Evolutionary conservation across 2,888 invertebrate species (phyloP), one percentile per base, ranked within the genome.

Genomic region (Maniola hyperantus): DNA sequence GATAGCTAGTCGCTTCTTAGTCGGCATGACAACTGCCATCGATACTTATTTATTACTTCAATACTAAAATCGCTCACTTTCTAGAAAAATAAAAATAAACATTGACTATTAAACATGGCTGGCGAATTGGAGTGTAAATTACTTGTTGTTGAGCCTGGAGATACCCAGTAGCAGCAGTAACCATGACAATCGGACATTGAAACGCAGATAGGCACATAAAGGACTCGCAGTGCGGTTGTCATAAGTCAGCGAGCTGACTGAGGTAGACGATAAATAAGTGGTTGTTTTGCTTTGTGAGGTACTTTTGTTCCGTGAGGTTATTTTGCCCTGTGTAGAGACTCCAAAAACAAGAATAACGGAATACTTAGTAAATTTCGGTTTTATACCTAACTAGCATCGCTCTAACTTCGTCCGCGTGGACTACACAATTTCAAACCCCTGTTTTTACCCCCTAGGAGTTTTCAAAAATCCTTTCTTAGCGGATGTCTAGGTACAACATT

Each of bases 171-270:
- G 73, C 70, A 42, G 59, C n/a, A 67, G 62, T 66, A 65, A 66
- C 65, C 59, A 54, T 54, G 67, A 69, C 60, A 63, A 69, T 66
- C 50, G 72, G 71, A 71, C 74, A 74, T 73, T 73, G 75, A 73
- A 72, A 72, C 74, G 72, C 72, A 71, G 74, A 75, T 72, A 74
- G 74, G 73, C 72, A 75, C 74, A 73, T 77, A 79, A 77, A 78
- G 79, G 80, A 76, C 74, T 75, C 71, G 72, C 75, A 68, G 75
- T 71, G 73, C 72, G 73, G 78, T 80, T 77, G 79, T 80, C 80
- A 79, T 83, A 84, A 83, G 82, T 84, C 83, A 83, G 76, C 73
- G 76, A 75, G 79, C 76, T 78, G 81, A 79, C 76, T 77, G 79
- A 77, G 80, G 75, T 76, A 74, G 74, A 72, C 74, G 74, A 83